Percentiles rank a stretch among this genome's conserved stretches.
Evolutionary conservation across 2,113 vertebrate species (phyloP).

Genomic region (Bufo bufo): DNA sequence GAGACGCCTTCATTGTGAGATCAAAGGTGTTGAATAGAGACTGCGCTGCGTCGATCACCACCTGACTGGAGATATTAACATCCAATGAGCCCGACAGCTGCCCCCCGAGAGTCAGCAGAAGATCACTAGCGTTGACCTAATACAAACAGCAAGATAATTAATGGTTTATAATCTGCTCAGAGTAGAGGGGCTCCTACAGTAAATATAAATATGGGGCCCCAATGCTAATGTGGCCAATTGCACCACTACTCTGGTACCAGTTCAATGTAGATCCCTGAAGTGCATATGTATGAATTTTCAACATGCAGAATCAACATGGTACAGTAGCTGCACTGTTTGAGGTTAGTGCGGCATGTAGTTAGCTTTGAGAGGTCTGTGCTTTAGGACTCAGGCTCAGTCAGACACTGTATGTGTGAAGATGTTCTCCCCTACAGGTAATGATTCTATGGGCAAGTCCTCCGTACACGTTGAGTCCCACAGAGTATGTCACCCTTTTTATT

Average conservation of each 20-base stretch:
- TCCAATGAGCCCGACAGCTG: background rate
- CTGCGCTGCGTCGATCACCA: fast-evolving
- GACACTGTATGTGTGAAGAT: background rate
- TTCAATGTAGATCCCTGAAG: background rate
- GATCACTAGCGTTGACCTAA: slow-evolving; percentile 51
- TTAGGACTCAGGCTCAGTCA: too few relatives aligned
- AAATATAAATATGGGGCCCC: background rate
- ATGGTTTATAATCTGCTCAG: background rate
- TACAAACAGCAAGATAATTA: background rate
- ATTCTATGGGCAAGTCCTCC: background rate
- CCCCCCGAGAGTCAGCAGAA: slow-evolving; percentile 44
- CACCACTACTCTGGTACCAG: too few relatives aligned
- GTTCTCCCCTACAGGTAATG: background rate
- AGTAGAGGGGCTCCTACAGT: background rate
- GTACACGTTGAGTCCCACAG: too few relatives aligned
- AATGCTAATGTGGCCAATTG: background rate
- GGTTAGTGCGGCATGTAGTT: background rate
- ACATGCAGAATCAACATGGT: too few relatives aligned
- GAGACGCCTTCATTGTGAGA: background rate
- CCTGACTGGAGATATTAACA: background rate
- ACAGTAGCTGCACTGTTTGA: background rate
- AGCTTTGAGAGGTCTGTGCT: too few relatives aligned
- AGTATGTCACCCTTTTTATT: too few relatives aligned
- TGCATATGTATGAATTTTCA: background rate
- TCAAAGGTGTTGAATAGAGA: slow-evolving; percentile 37